phyloP scores from a whole-genome alignment of 2,888 invertebrate species.

The Poecilus cupreus region DNA sequence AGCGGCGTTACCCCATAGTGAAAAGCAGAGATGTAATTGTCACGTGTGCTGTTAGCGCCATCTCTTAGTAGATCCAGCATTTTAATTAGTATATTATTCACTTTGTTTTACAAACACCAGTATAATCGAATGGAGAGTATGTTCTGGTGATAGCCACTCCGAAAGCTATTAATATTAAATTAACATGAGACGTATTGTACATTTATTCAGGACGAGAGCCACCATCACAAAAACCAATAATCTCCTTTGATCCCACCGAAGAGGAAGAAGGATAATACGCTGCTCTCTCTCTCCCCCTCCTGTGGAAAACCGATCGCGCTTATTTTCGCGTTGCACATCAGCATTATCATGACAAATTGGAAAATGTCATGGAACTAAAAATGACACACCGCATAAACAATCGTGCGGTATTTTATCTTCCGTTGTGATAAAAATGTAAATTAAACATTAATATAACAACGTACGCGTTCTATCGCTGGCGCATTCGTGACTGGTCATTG shows the following conservation, averaged over 20 bases:
- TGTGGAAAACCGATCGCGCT: neutral
- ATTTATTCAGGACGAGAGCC: slow-evolving; percentile 19
- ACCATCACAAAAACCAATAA: slow-evolving; percentile 35
- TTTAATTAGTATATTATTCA: neutral
- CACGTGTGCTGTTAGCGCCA: too few relatives aligned
- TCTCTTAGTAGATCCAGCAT: too few relatives aligned
- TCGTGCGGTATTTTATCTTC: neutral
- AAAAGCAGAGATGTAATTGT: too few relatives aligned
- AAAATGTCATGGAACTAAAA: slow-evolving; percentile 43
- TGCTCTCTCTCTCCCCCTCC: neutral
- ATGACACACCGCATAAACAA: slow-evolving; percentile 15
- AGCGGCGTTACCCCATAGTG: too few relatives aligned
- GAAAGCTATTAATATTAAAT: slow-evolving; percentile 27
- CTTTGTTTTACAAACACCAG: neutral
- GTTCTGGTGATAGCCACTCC: neutral
- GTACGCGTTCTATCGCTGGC: neutral
- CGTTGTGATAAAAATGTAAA: slow-evolving; percentile 35
- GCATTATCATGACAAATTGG: slow-evolving; percentile 46
- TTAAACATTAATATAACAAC: slow-evolving; percentile 36
- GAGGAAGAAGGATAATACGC: neutral
- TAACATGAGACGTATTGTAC: neutral
- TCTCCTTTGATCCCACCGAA: neutral
- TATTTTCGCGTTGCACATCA: slow-evolving; percentile 30
- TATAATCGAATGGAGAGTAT: neutral
- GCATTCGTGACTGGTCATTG: neutral